Evolutionary conservation across 2,888 invertebrate genomes (phyloP).

Genomic region (Tenthredo scrophulariae): DNA sequence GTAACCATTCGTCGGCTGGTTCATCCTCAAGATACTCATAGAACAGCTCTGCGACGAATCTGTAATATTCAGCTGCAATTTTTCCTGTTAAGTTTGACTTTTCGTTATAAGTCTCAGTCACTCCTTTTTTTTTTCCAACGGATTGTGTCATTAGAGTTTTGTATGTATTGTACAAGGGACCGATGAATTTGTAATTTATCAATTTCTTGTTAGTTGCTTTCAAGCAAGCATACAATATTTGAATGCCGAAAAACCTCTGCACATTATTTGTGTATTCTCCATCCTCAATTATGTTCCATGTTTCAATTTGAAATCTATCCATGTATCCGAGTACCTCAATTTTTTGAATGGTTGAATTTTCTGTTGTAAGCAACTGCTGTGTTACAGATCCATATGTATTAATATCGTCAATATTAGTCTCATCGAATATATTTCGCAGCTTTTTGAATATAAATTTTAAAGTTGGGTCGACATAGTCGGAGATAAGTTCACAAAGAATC

Average conservation of each 20-base stretch:
- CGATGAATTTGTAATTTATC: constrained; percentile 35
- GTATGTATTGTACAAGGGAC: constrained; percentile 50
- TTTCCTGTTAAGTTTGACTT: constrained; percentile 61
- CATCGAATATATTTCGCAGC: constrained; percentile 56
- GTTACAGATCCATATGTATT: constrained; percentile 55
- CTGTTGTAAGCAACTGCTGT: constrained; percentile 29
- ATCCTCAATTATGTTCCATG: constrained; percentile 58
- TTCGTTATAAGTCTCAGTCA: constrained; percentile 37
- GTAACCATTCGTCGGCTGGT: constrained; percentile 34
- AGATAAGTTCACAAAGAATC: constrained; percentile 51
- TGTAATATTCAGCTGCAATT: constrained; percentile 64
- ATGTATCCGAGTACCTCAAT: not conserved
- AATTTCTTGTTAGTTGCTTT: constrained; percentile 5
- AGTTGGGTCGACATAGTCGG: constrained; percentile 55
- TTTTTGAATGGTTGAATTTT: not conserved
- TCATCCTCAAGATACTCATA: constrained; percentile 31
- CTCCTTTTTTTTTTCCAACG: not conserved
- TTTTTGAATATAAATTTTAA: constrained; percentile 61
- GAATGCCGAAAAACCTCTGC: constrained; percentile 61
- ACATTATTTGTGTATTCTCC: constrained; percentile 51
- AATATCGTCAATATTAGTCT: constrained; percentile 58
- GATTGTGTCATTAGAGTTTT: constrained; percentile 24
- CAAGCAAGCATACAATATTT: constrained; percentile 58
- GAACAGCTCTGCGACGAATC: constrained; percentile 63
- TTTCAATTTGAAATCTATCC: constrained; percentile 46